Base-by-base conservation (phyloP, 2,797 vertebrate genomes). In the Cirrhinus mrigala region DNA sequence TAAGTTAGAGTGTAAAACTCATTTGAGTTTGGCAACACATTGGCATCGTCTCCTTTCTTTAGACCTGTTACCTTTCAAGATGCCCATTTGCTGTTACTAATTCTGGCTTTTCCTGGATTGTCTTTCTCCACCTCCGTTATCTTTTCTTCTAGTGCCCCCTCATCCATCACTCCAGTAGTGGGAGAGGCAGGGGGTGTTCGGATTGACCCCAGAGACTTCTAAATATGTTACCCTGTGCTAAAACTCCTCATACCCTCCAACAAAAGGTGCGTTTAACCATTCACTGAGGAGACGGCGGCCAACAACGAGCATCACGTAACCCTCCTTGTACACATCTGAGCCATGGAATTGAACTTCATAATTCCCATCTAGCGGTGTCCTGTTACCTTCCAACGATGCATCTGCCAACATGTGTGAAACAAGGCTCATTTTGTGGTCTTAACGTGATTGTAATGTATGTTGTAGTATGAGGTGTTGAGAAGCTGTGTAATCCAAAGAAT, bases 161-260 rank as follows among this genome's bases (percentile, higher is more conserved):
- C 87, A 86, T 86, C 86, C 82, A 85, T 89, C 88, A 89, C 74
- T 85, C 48, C 85, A 58, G 62, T 71, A 60, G 88, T 85, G 84
- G 68, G 76, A 86, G 68, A 79, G 79, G 54, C 37, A 70, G 82
- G 64, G 62, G 80, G 79, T 83, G 85, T 85, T 88, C 18, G 58
- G 56, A 83, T 85, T 86, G 82, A 73, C 69, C 86, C 79, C 69
- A 33, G 82, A 87, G 82, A 58, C 78, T 52, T 86, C 66, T 89
- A 85, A 86, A 86, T 71, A 70, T 71, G 70, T 87, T 83, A 86
- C 50, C 29, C 56, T 69, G 50, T 52, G 18, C 48, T 83, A 83
- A 69, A 81, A 81, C 86, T 85, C 64, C 40, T 84, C 46, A 50
- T 76, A 56, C 64, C 82, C 52, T 75, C n/a, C 1, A 89, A 69